Evolutionary conservation across 2,797 vertebrate species (phyloP).

Genomic region (Orestias chungarensis): DNA sequence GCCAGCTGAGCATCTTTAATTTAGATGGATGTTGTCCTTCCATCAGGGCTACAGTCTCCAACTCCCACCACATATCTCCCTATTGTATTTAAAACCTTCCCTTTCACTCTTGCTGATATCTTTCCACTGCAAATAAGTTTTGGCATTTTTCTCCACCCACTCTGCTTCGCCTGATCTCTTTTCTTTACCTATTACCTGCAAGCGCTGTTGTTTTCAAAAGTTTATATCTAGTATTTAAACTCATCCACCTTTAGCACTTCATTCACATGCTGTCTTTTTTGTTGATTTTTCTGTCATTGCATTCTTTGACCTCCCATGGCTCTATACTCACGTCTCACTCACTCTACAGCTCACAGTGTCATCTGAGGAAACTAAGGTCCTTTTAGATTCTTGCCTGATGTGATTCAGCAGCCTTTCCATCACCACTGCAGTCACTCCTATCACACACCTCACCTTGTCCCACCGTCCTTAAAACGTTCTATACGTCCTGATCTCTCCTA

Average conservation of each 20-base stretch:
- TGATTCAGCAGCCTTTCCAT: slow-evolving; percentile 6
- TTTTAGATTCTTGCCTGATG: slow-evolving; percentile 10
- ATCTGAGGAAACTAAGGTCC: neutral
- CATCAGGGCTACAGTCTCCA: neutral
- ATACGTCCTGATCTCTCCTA: neutral
- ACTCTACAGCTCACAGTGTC: slow-evolving; percentile 9
- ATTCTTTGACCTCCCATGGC: neutral
- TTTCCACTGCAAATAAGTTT: slow-evolving; percentile 1
- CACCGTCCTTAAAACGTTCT: neutral
- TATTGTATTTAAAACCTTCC: neutral
- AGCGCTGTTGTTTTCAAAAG: neutral
- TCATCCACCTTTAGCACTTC: neutral
- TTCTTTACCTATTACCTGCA: neutral
- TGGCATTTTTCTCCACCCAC: neutral
- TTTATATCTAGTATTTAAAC: slow-evolving; percentile 2
- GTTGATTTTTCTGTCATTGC: neutral
- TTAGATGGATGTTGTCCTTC: neutral
- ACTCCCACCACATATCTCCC: neutral
- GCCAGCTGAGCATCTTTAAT: slow-evolving; percentile 2
- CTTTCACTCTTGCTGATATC: neutral
- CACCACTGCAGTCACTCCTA: slow-evolving; percentile 5
- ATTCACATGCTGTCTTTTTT: neutral
- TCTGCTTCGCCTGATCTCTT: neutral
- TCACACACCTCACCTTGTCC: slow-evolving; percentile 10
- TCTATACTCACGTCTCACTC: neutral